phyloP scores from a whole-genome alignment of 2,113 vertebrate genomes.

The Cercopithecus mona region DNA sequence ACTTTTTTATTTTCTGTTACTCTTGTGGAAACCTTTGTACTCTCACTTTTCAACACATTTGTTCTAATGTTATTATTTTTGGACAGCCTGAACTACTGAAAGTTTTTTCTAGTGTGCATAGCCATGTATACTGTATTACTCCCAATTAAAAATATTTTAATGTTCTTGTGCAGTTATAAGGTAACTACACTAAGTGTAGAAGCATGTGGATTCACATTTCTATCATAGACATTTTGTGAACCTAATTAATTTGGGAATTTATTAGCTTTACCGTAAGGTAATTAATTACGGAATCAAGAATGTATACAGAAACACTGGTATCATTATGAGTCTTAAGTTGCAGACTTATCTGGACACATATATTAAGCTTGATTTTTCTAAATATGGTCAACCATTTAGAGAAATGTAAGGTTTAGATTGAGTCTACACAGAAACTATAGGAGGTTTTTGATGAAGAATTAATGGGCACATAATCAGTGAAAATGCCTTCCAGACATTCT shows the following conservation, averaged over 20 bases:
- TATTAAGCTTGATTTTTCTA: slow-evolving; percentile 31
- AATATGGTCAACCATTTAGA: background rate
- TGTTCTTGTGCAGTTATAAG: background rate
- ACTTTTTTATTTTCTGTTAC: background rate
- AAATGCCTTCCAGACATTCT: background rate
- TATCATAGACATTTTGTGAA: background rate
- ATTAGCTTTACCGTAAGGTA: background rate
- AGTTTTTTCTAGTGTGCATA: background rate
- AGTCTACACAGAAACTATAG: background rate
- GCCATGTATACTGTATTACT: background rate
- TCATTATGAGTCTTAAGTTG: slow-evolving; percentile 35
- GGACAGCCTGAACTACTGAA: background rate
- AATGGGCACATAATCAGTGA: background rate
- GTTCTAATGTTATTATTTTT: background rate
- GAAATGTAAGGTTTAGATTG: background rate
- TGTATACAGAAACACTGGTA: background rate
- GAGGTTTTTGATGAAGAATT: background rate
- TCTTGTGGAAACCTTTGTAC: background rate
- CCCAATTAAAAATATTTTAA: background rate
- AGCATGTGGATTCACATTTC: background rate
- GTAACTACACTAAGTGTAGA: background rate
- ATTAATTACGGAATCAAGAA: slow-evolving; percentile 25
- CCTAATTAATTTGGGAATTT: background rate
- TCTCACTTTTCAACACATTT: background rate
- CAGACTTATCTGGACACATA: background rate